Evolutionary conservation across 2,113 vertebrate species (phyloP), one percentile per base, ranked within the genome.

Genomic region (Cepphus grylle): DNA sequence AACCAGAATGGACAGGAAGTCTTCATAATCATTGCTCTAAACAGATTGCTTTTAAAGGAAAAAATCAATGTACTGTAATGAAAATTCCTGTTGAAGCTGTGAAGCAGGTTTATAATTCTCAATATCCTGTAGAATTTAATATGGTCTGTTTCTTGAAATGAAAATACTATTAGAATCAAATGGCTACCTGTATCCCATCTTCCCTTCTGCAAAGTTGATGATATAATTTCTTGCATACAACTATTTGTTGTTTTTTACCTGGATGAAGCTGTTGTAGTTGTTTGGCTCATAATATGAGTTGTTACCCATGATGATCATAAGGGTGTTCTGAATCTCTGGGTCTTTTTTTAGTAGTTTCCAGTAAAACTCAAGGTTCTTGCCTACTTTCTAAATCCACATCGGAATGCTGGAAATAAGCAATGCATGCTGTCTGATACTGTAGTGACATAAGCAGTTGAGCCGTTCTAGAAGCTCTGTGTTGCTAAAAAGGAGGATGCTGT

Each of bases 11-110:
- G 70, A 80, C 2, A 5, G 50, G 66, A 94, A 88, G 53, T 80
- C 86, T 95, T 88, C 66, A 67, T 43, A 63, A 20, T 88, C 49
- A 38, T 72, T 85, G 21, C 49, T 81, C 18, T 82, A 82, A 96
- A 71, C 42, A 56, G 74, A 70, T 90, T 88, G 43, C 62, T 93
- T 92, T 92, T 79, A 52, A 63, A 86, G 63, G 21, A 49, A 95
- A 83, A 88, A 89, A 90, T 67, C 70, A 45, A 11, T 67, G 47
- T 69, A 47, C 45, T 73, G 18, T 80, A 76, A 78, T 94, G 56
- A 89, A 87, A 84, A 85, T 76, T 61, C 13, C 9, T 50, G 15
- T 79, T 96, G 49, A 86, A 87, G 63, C 38, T 43, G 43, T 95
- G 81, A 90, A 62, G 42, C 15, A 21, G 21, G 6, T 42, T 89